A percentile compares a stretch with the other conserved stretches of the same genome.
Conservation (phyloP, 2,888 invertebrate species). For the Drosophila hamatofila region DNA sequence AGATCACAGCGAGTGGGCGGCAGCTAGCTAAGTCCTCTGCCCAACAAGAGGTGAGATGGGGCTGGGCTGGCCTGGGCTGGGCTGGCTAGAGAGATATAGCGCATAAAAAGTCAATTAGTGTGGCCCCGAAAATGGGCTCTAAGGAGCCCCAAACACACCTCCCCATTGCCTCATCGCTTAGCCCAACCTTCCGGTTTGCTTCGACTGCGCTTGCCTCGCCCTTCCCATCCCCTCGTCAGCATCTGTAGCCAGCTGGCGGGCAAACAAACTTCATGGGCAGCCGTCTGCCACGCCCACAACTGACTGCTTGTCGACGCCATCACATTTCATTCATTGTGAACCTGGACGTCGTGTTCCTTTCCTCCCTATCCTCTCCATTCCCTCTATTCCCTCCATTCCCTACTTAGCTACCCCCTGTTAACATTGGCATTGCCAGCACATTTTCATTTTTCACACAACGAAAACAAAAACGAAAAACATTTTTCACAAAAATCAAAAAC, state of each 20-base stretch:
- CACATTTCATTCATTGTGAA: constrained; percentile 47
- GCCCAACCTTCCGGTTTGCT: not conserved
- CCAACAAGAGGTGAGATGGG: not conserved
- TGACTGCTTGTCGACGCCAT: constrained; percentile 30
- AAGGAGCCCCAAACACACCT: constrained; percentile 13
- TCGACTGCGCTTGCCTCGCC: not conserved
- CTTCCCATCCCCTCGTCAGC: not conserved
- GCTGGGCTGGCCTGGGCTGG: not conserved
- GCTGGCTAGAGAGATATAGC: constrained; percentile 12
- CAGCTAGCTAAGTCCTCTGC: not conserved
- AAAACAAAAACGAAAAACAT: constrained; percentile 48
- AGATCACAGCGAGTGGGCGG: constrained; percentile 16
- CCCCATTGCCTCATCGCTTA: not conserved
- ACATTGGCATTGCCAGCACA: constrained; percentile 27
- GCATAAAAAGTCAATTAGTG: constrained; percentile 65
- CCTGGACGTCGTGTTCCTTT: not conserved
- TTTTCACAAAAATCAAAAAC: constrained; percentile 71
- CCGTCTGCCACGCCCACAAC: constrained; percentile 44
- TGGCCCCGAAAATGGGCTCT: constrained; percentile 14
- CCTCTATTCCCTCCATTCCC: not conserved
- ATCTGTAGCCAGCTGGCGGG: constrained; percentile 41
- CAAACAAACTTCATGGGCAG: constrained; percentile 54
- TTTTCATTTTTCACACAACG: constrained; percentile 56
- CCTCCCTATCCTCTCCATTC: not conserved
- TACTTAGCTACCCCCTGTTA: constrained; percentile 2